A percentile compares a stretch with the other conserved stretches of the same genome.
Evolutionary conservation across 2,797 vertebrate genomes (phyloP).

Genomic region (Chlorospingus semifuscus): DNA sequence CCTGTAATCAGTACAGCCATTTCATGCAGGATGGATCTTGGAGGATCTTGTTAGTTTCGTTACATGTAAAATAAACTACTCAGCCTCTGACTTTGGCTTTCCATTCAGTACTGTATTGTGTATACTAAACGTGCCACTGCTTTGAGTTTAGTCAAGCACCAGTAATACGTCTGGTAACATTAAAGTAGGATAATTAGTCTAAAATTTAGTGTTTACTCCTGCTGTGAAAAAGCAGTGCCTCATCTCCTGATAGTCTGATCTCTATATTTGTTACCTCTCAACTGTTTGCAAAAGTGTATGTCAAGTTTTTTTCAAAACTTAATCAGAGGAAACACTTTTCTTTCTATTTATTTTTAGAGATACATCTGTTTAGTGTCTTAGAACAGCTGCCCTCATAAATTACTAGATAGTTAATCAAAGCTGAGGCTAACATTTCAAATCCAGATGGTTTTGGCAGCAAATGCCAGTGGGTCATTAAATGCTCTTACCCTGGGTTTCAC

Average conservation of each 20-base stretch:
- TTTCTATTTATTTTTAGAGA: neutral
- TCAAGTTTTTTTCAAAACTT: neutral
- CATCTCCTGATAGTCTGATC: neutral
- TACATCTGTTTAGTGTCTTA: neutral
- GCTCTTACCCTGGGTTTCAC: neutral
- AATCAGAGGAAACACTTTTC: neutral
- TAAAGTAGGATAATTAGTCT: neutral
- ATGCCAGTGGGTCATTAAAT: neutral
- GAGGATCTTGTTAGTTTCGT: neutral
- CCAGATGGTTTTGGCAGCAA: conserved; percentile 10
- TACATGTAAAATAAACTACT: neutral
- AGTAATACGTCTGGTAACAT: neutral
- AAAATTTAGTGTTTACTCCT: neutral
- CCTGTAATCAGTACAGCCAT: neutral
- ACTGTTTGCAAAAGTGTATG: neutral
- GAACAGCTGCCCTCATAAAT: neutral
- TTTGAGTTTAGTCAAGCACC: neutral
- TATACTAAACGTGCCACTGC: neutral
- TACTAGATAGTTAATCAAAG: conserved; percentile 7
- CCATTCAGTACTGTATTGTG: neutral
- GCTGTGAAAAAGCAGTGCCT: neutral
- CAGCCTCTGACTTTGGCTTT: neutral
- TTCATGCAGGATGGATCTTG: neutral
- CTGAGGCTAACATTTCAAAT: neutral
- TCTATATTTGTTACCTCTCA: neutral